These are phyloP conservation scores for Acromyrmex echinatior DNA, from an alignment of 1,140 invertebrate genomes.

Conservation along the genomic window DNA sequence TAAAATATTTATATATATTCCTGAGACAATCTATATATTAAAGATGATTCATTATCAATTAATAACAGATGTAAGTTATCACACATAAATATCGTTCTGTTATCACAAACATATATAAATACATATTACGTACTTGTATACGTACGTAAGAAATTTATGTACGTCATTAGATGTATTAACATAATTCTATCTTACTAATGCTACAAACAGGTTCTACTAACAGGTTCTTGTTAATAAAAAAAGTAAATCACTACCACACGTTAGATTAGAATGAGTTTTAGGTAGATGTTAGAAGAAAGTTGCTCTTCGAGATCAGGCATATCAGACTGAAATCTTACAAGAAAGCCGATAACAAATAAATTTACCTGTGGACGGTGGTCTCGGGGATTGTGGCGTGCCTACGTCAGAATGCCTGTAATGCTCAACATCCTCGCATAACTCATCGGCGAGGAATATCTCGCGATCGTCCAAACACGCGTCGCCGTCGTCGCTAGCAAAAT, in stretches of 20 bases:
- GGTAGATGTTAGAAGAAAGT: background rate
- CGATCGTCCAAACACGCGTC: slow-evolving; percentile 88
- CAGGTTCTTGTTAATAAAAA: background rate
- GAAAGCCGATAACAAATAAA: background rate
- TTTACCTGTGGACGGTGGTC: slow-evolving; percentile 90
- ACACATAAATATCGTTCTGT: background rate
- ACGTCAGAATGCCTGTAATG: slow-evolving; percentile 77
- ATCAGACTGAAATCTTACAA: background rate
- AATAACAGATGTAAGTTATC: background rate
- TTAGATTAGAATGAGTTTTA: background rate
- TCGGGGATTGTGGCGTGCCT: slow-evolving; percentile 88
- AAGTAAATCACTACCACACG: background rate
- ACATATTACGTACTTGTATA: background rate
- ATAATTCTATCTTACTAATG: background rate
- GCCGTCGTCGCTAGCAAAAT: slow-evolving; percentile 82
- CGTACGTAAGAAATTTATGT: background rate
- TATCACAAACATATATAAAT: background rate
- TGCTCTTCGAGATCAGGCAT: background rate
- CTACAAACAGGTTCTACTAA: background rate
- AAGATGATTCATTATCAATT: background rate
- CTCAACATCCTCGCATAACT: slow-evolving; percentile 88
- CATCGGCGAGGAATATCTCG: slow-evolving; percentile 88
- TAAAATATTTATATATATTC: slow-evolving; percentile 2
- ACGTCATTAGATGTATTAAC: background rate
- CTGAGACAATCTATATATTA: background rate